Evolutionary conservation across 2,797 vertebrate species (phyloP).

Genomic region (Epinephelus coioides): DNA sequence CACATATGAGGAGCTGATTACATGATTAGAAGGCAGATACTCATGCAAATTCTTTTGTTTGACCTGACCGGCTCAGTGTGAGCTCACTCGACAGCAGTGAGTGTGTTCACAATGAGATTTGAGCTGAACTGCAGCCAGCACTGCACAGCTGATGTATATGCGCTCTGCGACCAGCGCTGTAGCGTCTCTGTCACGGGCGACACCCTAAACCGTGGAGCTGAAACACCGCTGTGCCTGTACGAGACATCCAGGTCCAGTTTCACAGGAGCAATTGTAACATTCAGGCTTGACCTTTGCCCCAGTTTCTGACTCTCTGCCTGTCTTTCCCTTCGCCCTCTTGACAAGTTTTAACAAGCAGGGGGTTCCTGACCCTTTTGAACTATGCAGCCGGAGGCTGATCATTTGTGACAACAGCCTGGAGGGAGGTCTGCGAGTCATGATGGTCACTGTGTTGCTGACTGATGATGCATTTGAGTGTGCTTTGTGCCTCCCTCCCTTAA

Average conservation of each 20-base stretch:
- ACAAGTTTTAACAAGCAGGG: constrained; percentile 69
- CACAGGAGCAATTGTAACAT: constrained; percentile 69
- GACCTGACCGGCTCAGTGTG: constrained; percentile 2
- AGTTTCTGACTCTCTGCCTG: constrained; percentile 44
- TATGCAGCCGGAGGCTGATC: constrained; percentile 58
- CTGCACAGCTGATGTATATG: constrained; percentile 50
- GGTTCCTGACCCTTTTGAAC: constrained; percentile 60
- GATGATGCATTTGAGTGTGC: constrained; percentile 37
- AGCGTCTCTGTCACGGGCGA: constrained; percentile 45
- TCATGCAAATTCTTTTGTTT: constrained; percentile 23
- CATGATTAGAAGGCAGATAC: constrained; percentile 32
- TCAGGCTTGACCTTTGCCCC: constrained; percentile 66
- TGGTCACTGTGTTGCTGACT: constrained; percentile 48
- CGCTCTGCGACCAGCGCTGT: constrained; percentile 18
- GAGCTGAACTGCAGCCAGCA: constrained; percentile 39
- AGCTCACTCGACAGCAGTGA: constrained; percentile 24
- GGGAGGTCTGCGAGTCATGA: constrained; percentile 58
- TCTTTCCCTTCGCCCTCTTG: constrained; percentile 43
- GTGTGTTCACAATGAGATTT: constrained; percentile 37
- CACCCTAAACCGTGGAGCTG: constrained; percentile 34
- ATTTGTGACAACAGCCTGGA: constrained; percentile 66
- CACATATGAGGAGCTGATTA: constrained; percentile 29
- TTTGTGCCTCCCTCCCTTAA: constrained; percentile 1
- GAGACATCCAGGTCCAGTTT: constrained; percentile 55
- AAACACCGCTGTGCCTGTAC: constrained; percentile 18